These are phyloP conservation scores for Pterocles orientalis DNA, from an alignment of 2,113 vertebrate species.

Conservation along the genomic window DNA sequence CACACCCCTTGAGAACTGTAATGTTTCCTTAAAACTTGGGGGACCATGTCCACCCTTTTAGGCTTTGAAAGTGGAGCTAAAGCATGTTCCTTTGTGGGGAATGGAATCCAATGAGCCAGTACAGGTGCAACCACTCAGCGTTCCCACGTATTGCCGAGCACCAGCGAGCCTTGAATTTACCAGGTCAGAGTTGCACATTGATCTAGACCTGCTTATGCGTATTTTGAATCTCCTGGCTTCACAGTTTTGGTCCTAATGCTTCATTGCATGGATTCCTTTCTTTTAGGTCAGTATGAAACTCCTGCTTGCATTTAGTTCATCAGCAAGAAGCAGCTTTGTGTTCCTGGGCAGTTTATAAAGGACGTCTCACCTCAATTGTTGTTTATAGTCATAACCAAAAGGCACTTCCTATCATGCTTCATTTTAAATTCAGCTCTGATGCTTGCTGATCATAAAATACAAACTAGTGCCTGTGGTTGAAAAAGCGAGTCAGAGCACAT, in stretches of 20 bases:
- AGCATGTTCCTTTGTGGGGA: background rate
- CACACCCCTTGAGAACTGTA: background rate
- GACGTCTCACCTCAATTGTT: background rate
- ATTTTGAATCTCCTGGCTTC: background rate
- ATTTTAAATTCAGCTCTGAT: background rate
- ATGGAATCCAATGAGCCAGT: background rate
- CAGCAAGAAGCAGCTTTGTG: background rate
- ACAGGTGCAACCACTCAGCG: background rate
- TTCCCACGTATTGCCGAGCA: background rate
- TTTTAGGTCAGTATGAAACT: background rate
- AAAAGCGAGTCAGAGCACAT: background rate
- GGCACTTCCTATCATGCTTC: background rate
- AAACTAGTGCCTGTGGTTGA: background rate
- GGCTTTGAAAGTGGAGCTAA: background rate
- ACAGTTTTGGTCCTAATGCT: background rate
- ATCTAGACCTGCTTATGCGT: background rate
- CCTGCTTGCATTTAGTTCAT: background rate
- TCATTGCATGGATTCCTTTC: background rate
- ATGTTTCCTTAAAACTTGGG: background rate
- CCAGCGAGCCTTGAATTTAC: background rate
- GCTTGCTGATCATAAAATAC: background rate
- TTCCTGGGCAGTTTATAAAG: background rate
- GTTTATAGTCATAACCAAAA: background rate
- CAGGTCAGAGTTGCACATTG: background rate
- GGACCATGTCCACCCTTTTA: rapidly evolving